phyloP scores from a whole-genome alignment of 2,797 vertebrate species.

The Dryobates pubescens region DNA sequence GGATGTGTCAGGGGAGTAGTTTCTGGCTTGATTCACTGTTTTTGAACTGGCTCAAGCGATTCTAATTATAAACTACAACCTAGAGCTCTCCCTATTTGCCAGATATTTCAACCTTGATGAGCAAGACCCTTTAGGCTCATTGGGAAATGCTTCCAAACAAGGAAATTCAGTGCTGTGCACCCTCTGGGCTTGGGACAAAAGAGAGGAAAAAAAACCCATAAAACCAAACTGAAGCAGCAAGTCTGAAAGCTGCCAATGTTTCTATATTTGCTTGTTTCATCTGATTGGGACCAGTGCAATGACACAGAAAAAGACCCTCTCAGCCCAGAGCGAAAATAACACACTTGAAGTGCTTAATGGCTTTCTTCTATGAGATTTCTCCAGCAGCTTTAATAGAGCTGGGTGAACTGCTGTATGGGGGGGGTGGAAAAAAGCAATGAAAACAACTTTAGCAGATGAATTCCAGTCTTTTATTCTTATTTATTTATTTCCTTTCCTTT shows the following conservation, averaged over 20 bases:
- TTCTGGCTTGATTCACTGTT: constrained; percentile 20
- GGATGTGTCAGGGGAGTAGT: not conserved
- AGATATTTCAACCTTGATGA: constrained; percentile 63
- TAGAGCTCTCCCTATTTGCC: constrained; percentile 55
- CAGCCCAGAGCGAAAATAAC: constrained; percentile 61
- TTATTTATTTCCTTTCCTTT: not conserved
- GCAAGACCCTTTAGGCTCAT: constrained; percentile 64
- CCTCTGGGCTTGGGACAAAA: constrained; percentile 39
- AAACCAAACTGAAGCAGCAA: not conserved
- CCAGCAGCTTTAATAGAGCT: constrained; percentile 47
- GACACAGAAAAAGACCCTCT: constrained; percentile 62
- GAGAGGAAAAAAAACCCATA: not conserved
- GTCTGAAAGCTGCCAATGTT: constrained; percentile 64
- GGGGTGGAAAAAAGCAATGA: no score
- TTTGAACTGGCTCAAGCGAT: constrained; percentile 40
- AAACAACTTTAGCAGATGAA: not conserved
- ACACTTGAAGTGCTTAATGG: constrained; percentile 70
- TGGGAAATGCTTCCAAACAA: constrained; percentile 66
- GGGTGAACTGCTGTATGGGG: not conserved
- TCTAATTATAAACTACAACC: constrained; percentile 38
- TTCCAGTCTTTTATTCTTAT: not conserved
- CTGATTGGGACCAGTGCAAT: constrained; percentile 47
- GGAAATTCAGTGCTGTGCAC: constrained; percentile 38
- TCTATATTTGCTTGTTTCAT: constrained; percentile 68
- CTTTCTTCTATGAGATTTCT: constrained; percentile 63